These are phyloP conservation scores for Gallinago stenura DNA, from an alignment of 2,797 vertebrate species.

Conservation along the genomic window DNA sequence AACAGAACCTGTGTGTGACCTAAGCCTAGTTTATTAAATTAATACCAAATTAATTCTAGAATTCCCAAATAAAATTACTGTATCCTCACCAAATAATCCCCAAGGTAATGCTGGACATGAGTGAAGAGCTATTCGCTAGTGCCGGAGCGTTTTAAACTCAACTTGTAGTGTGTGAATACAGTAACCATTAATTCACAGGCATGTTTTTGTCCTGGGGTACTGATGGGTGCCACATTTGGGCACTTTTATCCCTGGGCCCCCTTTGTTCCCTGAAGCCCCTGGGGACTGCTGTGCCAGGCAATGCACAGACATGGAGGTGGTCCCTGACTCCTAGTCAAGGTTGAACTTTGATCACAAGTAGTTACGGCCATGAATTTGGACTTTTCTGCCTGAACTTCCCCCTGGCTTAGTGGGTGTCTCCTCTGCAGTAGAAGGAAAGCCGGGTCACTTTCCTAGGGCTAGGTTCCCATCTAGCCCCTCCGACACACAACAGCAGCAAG, in stretches of 20 bases:
- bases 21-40: background rate
- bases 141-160: background rate
- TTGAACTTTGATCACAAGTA: background rate
- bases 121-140: background rate
- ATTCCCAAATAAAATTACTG: background rate
- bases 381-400: background rate
- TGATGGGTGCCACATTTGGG: background rate
- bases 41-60: background rate
- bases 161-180: background rate
- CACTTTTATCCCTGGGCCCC: background rate
- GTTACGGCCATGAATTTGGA: background rate
- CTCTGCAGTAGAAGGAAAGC: background rate
- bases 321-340: background rate
- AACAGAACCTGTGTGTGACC: background rate
- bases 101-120: background rate
- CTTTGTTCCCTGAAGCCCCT: background rate
- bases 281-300: background rate
- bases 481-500: background rate
- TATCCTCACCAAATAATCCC: background rate
- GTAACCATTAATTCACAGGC: background rate
- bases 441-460: background rate
- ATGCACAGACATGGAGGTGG: background rate
- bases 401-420: background rate
- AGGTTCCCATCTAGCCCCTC: background rate
- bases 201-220: background rate